These are phyloP conservation scores for Nomada ferruginata DNA, from an alignment of 2,888 invertebrate genomes.

Conservation along the genomic window DNA sequence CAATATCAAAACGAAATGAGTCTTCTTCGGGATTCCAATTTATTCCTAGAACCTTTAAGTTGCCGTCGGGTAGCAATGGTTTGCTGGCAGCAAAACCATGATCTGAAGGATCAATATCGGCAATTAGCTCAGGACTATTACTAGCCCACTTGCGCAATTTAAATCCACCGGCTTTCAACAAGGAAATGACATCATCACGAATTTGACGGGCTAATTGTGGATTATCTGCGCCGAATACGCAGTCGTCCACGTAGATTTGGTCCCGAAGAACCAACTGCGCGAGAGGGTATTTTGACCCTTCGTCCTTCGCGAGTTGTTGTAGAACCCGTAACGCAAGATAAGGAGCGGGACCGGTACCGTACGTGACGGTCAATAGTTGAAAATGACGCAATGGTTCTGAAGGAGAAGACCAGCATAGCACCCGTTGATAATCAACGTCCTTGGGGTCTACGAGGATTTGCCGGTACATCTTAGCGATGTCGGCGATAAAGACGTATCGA, in stretches of 20 bases:
- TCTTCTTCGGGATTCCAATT: constrained; percentile 4
- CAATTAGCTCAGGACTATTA: not conserved
- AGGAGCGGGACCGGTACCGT: constrained; percentile 1
- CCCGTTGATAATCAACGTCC: constrained; percentile 16
- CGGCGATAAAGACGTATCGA: constrained; percentile 7
- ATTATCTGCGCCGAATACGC: constrained; percentile 2
- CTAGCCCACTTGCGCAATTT: constrained; percentile 2
- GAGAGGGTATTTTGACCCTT: not conserved
- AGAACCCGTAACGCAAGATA: constrained; percentile 8
- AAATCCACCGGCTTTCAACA: not conserved
- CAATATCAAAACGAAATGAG: constrained; percentile 2
- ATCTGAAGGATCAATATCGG: not conserved
- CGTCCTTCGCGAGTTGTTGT: constrained; percentile 5
- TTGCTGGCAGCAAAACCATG: not conserved
- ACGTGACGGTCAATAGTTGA: not conserved
- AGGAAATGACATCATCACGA: not conserved
- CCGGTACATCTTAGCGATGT: constrained; percentile 11
- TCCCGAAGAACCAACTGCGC: not conserved
- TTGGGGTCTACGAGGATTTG: not conserved
- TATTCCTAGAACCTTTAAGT: not conserved
- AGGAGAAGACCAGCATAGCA: not conserved
- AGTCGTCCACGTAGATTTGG: constrained; percentile 4
- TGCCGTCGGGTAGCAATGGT: constrained; percentile 6
- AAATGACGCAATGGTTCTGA: not conserved
- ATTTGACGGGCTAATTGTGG: constrained; percentile 5